Percentiles rank a stretch among this genome's conserved stretches.
phyloP scores from a whole-genome alignment of 2,888 invertebrate species.

The Tyria jacobaeae region DNA sequence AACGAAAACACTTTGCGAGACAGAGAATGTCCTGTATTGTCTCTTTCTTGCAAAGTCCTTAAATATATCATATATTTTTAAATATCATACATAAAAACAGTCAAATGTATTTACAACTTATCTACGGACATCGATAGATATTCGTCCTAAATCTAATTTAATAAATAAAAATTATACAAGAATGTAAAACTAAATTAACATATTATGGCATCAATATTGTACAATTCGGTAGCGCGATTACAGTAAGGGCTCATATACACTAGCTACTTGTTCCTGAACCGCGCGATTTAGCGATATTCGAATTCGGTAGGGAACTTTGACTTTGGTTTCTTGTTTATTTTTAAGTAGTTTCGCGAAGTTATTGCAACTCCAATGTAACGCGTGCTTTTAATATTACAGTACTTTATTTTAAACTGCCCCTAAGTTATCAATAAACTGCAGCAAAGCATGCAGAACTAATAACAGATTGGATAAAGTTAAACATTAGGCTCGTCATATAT shows the following conservation, averaged over 20 bases:
- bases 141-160: constrained; percentile 43
- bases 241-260: constrained; percentile 14
- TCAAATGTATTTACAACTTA: constrained; percentile 25
- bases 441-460: background rate
- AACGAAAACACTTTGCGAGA: constrained; percentile 19
- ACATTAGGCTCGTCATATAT: background rate
- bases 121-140: constrained; percentile 34
- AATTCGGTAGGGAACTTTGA: too few relatives aligned
- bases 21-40: constrained; percentile 11
- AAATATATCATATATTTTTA: background rate
- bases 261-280: constrained; percentile 1
- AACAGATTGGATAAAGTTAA: background rate
- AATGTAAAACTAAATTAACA: constrained; percentile 28
- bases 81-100: constrained; percentile 5
- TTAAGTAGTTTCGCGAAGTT: too few relatives aligned
- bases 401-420: too few relatives aligned
- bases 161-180: constrained; percentile 35
- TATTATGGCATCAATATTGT: constrained; percentile 42
- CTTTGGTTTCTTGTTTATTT: too few relatives aligned
- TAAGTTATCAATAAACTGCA: background rate
- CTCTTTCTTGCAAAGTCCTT: constrained; percentile 20
- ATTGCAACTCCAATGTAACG: too few relatives aligned
- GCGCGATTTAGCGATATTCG: too few relatives aligned
- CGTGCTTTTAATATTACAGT: too few relatives aligned
- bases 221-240: constrained; percentile 39